Evolutionary conservation across 1,140 invertebrate genomes (phyloP).

Genomic region (Octopus sinensis): DNA sequence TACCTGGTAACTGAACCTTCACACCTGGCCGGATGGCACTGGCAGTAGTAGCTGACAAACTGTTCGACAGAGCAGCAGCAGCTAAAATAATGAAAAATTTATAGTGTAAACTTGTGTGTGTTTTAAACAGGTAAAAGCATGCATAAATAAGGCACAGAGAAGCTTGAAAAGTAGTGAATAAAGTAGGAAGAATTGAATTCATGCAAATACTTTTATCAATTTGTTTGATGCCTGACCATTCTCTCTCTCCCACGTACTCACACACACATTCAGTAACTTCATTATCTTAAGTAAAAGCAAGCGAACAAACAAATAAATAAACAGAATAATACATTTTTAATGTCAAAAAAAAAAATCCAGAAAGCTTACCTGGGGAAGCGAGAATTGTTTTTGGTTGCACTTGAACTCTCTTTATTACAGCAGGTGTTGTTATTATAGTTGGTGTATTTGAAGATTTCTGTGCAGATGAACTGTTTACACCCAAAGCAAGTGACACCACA

Average conservation of each 20-base stretch:
- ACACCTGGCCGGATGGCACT: constrained; percentile 35
- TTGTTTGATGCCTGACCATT: no score
- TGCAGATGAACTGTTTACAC: constrained; percentile 29
- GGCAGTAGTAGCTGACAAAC: constrained; percentile 19
- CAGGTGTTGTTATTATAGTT: constrained; percentile 37
- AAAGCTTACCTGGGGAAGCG: constrained; percentile 27
- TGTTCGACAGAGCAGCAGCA: neutral
- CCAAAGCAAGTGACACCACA: neutral
- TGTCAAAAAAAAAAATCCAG: neutral
- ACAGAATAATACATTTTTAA: no score
- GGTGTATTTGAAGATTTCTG: constrained; percentile 23
- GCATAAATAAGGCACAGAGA: no score
- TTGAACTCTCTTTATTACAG: constrained; percentile 40
- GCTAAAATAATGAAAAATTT: neutral
- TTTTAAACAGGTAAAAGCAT: no score
- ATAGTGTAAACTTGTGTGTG: no score
- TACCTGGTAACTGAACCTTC: constrained; percentile 44
- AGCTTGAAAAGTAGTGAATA: no score
- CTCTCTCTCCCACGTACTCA: no score
- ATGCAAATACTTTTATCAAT: no score
- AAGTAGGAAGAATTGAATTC: no score
- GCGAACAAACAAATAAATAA: no score
- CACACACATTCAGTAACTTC: no score
- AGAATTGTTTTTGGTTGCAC: constrained; percentile 47
- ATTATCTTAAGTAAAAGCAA: no score